These are phyloP conservation scores for Eupithecia centaureata DNA, from an alignment of 2,888 invertebrate species.

Conservation along the genomic window DNA sequence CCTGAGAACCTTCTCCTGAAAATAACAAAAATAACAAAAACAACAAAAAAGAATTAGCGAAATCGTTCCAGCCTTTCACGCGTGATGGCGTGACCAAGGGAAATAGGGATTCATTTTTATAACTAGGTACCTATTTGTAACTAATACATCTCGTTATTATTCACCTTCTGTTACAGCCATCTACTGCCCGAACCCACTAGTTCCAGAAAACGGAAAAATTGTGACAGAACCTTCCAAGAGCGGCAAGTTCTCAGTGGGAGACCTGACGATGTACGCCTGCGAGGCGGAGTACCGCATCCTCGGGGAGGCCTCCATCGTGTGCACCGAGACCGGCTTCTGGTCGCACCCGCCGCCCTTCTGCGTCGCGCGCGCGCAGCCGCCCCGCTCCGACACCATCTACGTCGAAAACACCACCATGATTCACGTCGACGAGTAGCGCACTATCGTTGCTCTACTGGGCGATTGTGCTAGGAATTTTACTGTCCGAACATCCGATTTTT, in stretches of 20 bases:
- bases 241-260: constrained; percentile 90
- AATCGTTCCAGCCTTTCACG: too few relatives aligned
- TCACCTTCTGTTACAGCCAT: constrained; percentile 84
- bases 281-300: constrained; percentile 64
- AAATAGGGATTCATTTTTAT: too few relatives aligned
- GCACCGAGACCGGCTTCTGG: constrained; percentile 95
- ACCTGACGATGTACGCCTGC: constrained; percentile 89
- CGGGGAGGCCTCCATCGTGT: constrained; percentile 92
- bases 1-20: too few relatives aligned
- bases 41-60: too few relatives aligned
- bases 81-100: too few relatives aligned
- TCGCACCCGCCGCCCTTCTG: constrained; percentile 94
- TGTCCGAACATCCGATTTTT: too few relatives aligned
- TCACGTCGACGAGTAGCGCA: constrained; percentile 60
- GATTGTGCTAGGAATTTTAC: too few relatives aligned
- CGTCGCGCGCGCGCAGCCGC: constrained; percentile 69
- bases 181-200: constrained; percentile 89
- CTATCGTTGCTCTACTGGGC: too few relatives aligned
- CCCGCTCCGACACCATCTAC: constrained; percentile 74
- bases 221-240: constrained; percentile 69
- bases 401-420: constrained; percentile 74
- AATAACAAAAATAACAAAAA: too few relatives aligned
- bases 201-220: constrained; percentile 87
- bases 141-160: too few relatives aligned
- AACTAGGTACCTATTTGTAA: too few relatives aligned